A percentile compares a stretch with the other conserved stretches of the same genome.
Evolutionary conservation across 2,797 vertebrate species (phyloP).

Genomic region (Gadopsis bispinosus): DNA sequence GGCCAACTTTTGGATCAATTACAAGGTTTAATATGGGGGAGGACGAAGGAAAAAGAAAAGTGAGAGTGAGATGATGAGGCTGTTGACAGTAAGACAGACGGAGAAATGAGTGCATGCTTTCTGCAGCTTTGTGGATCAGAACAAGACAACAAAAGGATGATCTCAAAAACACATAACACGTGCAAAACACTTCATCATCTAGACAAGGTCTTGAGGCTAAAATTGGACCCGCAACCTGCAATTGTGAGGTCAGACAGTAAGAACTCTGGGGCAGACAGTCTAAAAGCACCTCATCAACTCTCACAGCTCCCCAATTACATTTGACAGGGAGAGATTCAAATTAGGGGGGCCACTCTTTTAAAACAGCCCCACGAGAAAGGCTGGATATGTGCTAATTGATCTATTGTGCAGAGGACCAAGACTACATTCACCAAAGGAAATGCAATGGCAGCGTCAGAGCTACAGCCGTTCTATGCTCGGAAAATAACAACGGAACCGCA

Average conservation of each 20-base stretch:
- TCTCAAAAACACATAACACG: slow-evolving; percentile 3
- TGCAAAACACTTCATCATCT: not conserved
- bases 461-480: not conserved
- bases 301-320: slow-evolving; percentile 58
- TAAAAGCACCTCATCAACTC: slow-evolving; percentile 47
- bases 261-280: slow-evolving; percentile 31
- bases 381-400: slow-evolving; percentile 37
- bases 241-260: slow-evolving; percentile 49
- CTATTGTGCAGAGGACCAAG: slow-evolving; percentile 10
- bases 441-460: not conserved
- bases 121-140: not conserved
- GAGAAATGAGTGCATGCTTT: slow-evolving; percentile 11
- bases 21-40: slow-evolving; percentile 11
- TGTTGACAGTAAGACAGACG: not conserved
- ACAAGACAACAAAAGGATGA: slow-evolving; percentile 11
- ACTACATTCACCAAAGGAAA: slow-evolving; percentile 15
- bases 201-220: slow-evolving; percentile 26
- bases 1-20: slow-evolving; percentile 28
- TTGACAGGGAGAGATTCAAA: slow-evolving; percentile 47
- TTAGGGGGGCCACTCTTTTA: slow-evolving; percentile 17
- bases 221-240: slow-evolving; percentile 47
- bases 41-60: slow-evolving; percentile 1
- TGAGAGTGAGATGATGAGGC: not conserved
- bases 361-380: slow-evolving; percentile 22
- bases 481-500: not conserved